Conservation (phyloP, 2,888 invertebrate species). For the Gastracanthus pulcherrimus region DNA sequence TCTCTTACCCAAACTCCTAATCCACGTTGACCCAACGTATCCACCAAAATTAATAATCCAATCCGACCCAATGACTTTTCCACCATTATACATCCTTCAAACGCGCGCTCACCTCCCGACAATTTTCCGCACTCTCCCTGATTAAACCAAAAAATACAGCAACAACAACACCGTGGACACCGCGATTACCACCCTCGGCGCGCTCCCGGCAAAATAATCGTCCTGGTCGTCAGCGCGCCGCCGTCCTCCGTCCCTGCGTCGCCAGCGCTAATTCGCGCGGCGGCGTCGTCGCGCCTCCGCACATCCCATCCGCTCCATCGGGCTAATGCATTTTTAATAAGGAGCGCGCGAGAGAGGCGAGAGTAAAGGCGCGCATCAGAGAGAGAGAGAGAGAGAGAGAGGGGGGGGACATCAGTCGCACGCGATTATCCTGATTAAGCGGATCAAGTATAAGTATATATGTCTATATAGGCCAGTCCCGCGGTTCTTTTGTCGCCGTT, state of each 20-base stretch:
- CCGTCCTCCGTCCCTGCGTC: not conserved
- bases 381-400: not conserved
- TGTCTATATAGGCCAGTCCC: not conserved
- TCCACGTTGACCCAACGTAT: too few relatives aligned
- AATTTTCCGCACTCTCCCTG: not conserved
- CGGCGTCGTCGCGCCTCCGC: not conserved
- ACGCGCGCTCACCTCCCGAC: not conserved
- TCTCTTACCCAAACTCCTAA: too few relatives aligned
- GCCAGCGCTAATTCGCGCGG: not conserved
- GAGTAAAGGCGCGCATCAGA: not conserved
- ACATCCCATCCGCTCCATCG: conserved; percentile 7
- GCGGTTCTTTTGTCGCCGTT: not conserved
- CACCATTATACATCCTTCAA: not conserved
- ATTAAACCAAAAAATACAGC: not conserved
- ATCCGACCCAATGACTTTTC: too few relatives aligned
- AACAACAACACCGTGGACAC: not conserved
- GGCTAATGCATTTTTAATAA: conserved; percentile 55
- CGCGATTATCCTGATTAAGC: conserved; percentile 54
- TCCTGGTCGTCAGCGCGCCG: not conserved
- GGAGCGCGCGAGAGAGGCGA: not conserved
- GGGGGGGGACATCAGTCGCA: not conserved
- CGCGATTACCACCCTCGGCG: not conserved
- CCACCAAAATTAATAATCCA: too few relatives aligned
- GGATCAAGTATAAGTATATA: too few relatives aligned
- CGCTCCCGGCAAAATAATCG: not conserved